These are phyloP conservation scores for Hippocampus comes DNA, from an alignment of 2,113 vertebrate species.

Conservation along the genomic window DNA sequence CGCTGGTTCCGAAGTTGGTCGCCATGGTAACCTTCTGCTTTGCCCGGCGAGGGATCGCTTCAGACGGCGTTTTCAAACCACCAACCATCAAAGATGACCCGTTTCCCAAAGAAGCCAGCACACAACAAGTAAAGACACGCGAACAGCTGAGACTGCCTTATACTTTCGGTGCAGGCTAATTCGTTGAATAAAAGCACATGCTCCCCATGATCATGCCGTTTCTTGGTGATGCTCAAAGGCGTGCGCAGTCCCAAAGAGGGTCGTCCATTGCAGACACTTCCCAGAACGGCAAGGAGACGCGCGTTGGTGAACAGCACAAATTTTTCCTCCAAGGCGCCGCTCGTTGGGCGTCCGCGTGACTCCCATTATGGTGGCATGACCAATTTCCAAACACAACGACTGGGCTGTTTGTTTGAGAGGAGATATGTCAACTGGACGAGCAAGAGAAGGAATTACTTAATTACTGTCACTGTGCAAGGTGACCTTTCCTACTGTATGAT, in stretches of 20 bases:
- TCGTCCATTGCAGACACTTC: not conserved
- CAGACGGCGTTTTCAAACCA: not conserved
- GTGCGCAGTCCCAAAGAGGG: not conserved
- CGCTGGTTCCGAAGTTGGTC: constrained; percentile 3
- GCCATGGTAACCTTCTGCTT: not conserved
- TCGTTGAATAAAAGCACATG: not conserved
- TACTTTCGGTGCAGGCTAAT: not conserved
- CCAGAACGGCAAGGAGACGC: not conserved
- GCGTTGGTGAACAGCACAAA: constrained; percentile 1
- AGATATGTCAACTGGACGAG: not conserved
- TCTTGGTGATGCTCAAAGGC: not conserved
- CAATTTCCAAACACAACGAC: constrained; percentile 16
- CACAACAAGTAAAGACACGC: not conserved
- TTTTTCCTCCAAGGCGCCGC: constrained; percentile 1
- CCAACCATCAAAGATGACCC: not conserved
- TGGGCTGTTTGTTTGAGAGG: constrained; percentile 5
- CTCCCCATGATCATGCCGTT: constrained; percentile 21
- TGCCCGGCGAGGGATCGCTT: not conserved
- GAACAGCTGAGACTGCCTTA: not conserved
- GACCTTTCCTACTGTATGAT: not conserved
- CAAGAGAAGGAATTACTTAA: not conserved
- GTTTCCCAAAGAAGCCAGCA: not conserved
- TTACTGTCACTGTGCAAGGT: not conserved
- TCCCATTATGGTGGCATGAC: constrained; percentile 39
- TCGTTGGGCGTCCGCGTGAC: constrained; percentile 53